Conservation (phyloP, 2,113 vertebrate species). For the Psephotus haematonotus region DNA sequence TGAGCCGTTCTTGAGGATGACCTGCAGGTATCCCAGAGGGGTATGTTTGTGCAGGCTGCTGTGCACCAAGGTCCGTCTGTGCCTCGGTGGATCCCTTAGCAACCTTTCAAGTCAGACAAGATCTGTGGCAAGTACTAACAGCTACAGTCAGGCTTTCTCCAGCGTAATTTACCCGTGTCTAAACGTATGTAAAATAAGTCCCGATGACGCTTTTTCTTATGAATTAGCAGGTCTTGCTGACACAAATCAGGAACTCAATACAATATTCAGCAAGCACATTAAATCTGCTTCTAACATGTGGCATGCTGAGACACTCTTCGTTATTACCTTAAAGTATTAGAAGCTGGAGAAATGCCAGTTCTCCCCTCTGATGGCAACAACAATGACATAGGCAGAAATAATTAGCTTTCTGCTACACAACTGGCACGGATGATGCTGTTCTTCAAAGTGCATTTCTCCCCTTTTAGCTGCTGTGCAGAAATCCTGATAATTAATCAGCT, state of each 20-base stretch:
- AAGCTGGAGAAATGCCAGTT: constrained; percentile 36
- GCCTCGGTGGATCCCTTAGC: not conserved
- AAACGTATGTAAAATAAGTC: not conserved
- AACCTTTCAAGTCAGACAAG: not conserved
- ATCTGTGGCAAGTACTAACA: not conserved
- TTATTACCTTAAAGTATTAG: constrained; percentile 20
- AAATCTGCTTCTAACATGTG: not conserved
- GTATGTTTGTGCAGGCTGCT: not conserved
- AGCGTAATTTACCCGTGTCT: not conserved
- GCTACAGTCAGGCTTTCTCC: not conserved
- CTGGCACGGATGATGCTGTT: not conserved
- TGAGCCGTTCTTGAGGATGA: fast-evolving
- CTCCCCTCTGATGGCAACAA: constrained; percentile 18
- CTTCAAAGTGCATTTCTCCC: not conserved
- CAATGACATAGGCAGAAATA: constrained; percentile 12
- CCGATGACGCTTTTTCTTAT: not conserved
- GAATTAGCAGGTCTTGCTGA: constrained; percentile 38
- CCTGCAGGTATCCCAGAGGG: not conserved
- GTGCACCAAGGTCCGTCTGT: not conserved
- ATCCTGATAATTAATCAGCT: constrained; percentile 21
- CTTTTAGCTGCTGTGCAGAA: not conserved
- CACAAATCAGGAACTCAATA: constrained; percentile 21
- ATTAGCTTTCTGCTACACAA: not conserved
- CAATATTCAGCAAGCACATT: constrained; percentile 25
- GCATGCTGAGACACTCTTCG: not conserved